These are phyloP conservation scores for Euura saliciscinereae DNA, from an alignment of 1,140 invertebrate genomes.

Conservation along the genomic window DNA sequence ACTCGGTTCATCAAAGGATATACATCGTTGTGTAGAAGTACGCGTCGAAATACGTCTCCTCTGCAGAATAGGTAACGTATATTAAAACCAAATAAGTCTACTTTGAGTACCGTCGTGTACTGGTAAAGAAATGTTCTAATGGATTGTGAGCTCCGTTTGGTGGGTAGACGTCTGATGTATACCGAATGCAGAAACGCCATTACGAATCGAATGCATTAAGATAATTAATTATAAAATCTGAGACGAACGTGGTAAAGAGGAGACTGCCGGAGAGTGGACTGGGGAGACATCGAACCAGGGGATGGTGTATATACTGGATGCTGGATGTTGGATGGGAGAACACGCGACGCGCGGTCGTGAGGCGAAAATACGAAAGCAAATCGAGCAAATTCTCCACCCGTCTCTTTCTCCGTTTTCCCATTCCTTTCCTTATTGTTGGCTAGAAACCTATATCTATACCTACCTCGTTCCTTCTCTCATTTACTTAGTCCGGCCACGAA, in stretches of 20 bases:
- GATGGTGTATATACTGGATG: too few relatives aligned
- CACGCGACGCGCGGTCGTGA: constrained; percentile 14
- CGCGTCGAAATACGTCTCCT: background rate
- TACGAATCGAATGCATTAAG: constrained; percentile 41
- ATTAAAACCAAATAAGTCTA: constrained; percentile 6
- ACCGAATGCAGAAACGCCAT: background rate
- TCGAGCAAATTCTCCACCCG: constrained; percentile 36
- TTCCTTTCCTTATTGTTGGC: constrained; percentile 24
- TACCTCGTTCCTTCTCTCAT: constrained; percentile 19
- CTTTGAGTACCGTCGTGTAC: background rate
- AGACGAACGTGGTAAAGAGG: constrained; percentile 17
- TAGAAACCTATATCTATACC: too few relatives aligned
- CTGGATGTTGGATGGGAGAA: constrained; percentile 17
- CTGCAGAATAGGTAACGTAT: background rate
- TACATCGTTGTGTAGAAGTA: background rate
- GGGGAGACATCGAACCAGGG: constrained; percentile 9
- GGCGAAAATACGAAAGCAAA: constrained; percentile 37
- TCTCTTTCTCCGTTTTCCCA: constrained; percentile 26
- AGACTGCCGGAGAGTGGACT: constrained; percentile 12
- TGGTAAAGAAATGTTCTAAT: background rate
- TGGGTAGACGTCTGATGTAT: background rate
- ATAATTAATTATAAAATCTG: constrained; percentile 46
- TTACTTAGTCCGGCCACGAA: constrained; percentile 37
- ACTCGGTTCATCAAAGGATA: background rate
- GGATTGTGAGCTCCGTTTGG: background rate